These are phyloP conservation scores for human DNA, from an alignment of 2,113 vertebrate species.

Conservation along the genomic window GRCh38 chr1:30595001-30595500, in stretches of 20 bases:
- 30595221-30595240: neutral
- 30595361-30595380: neutral
- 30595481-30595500: neutral
- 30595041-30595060: neutral
- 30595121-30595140: neutral
- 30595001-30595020: neutral
- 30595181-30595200: neutral
- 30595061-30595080: neutral
- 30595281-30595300: neutral
- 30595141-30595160: neutral
- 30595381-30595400: neutral
- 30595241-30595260: neutral
- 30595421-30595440: neutral
- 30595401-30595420: neutral
- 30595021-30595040: neutral
- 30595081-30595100: neutral
- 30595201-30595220: neutral
- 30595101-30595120: neutral
- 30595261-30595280: neutral
- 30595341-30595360: neutral
- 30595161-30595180: neutral
- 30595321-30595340: too few species aligned
- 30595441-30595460: neutral
- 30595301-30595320: neutral
- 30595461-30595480: neutral